phyloP scores from a whole-genome alignment of 2,888 invertebrate species.

The Netelia fuscicornis region DNA sequence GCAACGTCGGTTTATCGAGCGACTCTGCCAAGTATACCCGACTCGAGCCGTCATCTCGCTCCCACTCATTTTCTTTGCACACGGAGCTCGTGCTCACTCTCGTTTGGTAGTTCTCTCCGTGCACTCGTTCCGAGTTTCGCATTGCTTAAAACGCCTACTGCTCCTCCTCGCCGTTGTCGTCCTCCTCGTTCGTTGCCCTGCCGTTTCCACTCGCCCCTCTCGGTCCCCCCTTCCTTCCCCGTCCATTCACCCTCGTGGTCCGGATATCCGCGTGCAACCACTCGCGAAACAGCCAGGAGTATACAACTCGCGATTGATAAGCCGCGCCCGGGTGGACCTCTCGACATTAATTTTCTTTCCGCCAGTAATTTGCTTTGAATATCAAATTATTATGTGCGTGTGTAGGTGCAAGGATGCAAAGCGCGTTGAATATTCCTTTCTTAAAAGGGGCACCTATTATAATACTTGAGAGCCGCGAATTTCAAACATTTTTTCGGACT shows the following conservation, averaged over 20 bases:
- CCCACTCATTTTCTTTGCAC: slow-evolving; percentile 28
- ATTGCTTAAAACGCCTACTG: slow-evolving; percentile 53
- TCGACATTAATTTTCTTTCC: slow-evolving; percentile 31
- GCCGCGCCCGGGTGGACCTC: slow-evolving; percentile 31
- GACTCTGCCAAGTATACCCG: slow-evolving; percentile 72
- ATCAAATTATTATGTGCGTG: neutral
- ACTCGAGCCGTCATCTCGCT: slow-evolving; percentile 55
- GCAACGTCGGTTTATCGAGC: slow-evolving; percentile 79
- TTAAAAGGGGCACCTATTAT: neutral
- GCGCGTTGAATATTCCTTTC: neutral
- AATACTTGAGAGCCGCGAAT: neutral
- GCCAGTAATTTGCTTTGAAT: neutral
- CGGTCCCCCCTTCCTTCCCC: neutral
- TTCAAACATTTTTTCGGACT: neutral
- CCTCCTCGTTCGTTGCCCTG: slow-evolving; percentile 51
- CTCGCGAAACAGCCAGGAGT: slow-evolving; percentile 41
- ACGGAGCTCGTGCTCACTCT: slow-evolving; percentile 19
- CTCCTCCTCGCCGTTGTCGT: slow-evolving; percentile 5
- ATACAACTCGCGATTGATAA: slow-evolving; percentile 60
- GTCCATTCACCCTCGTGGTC: neutral
- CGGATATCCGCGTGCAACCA: slow-evolving; percentile 60
- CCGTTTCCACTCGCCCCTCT: slow-evolving; percentile 5
- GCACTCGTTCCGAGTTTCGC: slow-evolving; percentile 52
- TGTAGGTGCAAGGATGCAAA: neutral
- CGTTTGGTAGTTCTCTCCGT: slow-evolving; percentile 31